Evolutionary conservation across 2,797 vertebrate genomes (phyloP).

Genomic region (Urosaurus nigricauda): DNA sequence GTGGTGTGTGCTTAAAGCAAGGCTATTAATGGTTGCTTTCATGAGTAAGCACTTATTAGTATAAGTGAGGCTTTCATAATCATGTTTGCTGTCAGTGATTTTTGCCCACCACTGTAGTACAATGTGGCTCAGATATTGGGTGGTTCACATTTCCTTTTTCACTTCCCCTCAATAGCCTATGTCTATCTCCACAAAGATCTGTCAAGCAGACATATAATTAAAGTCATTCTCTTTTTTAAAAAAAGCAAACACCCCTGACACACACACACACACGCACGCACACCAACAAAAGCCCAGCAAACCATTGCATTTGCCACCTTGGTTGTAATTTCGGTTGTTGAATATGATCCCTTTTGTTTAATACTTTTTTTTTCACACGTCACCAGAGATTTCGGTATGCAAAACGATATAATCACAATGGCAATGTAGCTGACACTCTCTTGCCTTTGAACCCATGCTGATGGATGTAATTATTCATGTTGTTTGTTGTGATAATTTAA

Average conservation of each 20-base stretch:
- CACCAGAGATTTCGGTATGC: slow-evolving; percentile 48
- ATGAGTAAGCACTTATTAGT: slow-evolving; percentile 47
- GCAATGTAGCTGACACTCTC: slow-evolving; percentile 24
- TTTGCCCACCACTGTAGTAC: slow-evolving; percentile 34
- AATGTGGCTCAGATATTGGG: neutral
- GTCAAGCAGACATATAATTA: slow-evolving; percentile 51
- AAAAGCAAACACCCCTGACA: neutral
- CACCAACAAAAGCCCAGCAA: neutral
- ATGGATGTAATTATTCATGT: slow-evolving; percentile 29
- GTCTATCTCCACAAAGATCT: slow-evolving; percentile 45
- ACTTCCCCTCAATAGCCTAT: fast-evolving
- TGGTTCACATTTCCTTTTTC: slow-evolving; percentile 43
- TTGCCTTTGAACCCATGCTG: slow-evolving; percentile 53
- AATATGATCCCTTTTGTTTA: neutral
- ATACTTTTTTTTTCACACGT: slow-evolving; percentile 32
- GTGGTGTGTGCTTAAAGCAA: slow-evolving; percentile 12
- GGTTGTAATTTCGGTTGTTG: slow-evolving; percentile 56
- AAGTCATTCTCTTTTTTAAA: slow-evolving; percentile 30
- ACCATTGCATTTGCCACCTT: fast-evolving
- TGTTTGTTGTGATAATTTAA: slow-evolving; percentile 35
- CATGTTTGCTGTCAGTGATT: slow-evolving; percentile 12
- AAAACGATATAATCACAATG: slow-evolving; percentile 46
- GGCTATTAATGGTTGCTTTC: slow-evolving; percentile 56
- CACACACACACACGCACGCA: neutral
- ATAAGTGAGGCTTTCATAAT: slow-evolving; percentile 18